phyloP scores from a whole-genome alignment of 2,888 invertebrate genomes.

The Lomographa bimaculata region DNA sequence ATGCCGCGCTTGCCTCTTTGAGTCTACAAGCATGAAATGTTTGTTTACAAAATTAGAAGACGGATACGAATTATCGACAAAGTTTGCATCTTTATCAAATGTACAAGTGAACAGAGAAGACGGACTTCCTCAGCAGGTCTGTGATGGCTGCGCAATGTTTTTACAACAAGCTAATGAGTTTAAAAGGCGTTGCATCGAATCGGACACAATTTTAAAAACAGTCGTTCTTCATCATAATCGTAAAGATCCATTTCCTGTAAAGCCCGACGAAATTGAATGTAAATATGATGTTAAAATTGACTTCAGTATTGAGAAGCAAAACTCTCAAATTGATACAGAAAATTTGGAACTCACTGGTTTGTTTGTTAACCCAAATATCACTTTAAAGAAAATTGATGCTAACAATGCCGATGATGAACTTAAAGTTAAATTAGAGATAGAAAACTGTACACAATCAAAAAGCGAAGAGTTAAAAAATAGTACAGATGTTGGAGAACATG shows the following conservation, averaged over 20 bases:
- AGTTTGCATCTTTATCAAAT: conserved; percentile 55
- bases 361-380: conserved; percentile 6
- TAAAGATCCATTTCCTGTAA: conserved; percentile 15
- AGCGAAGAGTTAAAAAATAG: too few relatives aligned
- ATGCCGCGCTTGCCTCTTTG: conserved; percentile 61
- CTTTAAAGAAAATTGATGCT: conserved; percentile 8
- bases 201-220: conserved; percentile 53
- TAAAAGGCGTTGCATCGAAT: conserved; percentile 60
- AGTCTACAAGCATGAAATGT: conserved; percentile 51
- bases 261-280: conserved; percentile 17
- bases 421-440: conserved; percentile 14
- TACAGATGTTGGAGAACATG: too few relatives aligned
- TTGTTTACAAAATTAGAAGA: conserved; percentile 49
- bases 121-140: conserved; percentile 63
- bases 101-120: conserved; percentile 52
- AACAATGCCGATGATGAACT: neutral
- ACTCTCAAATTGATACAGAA: conserved; percentile 8
- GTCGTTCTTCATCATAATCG: conserved; percentile 38
- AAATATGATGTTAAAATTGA: conserved; percentile 10
- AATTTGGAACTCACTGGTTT: too few relatives aligned
- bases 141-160: conserved; percentile 55
- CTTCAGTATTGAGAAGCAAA: conserved; percentile 18
- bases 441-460: too few relatives aligned
- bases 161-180: conserved; percentile 60
- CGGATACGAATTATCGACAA: conserved; percentile 50